Evolutionary conservation across 2,888 invertebrate genomes (phyloP), one percentile per base, ranked within the genome.

Genomic region (Azorinus chamasolen): DNA sequence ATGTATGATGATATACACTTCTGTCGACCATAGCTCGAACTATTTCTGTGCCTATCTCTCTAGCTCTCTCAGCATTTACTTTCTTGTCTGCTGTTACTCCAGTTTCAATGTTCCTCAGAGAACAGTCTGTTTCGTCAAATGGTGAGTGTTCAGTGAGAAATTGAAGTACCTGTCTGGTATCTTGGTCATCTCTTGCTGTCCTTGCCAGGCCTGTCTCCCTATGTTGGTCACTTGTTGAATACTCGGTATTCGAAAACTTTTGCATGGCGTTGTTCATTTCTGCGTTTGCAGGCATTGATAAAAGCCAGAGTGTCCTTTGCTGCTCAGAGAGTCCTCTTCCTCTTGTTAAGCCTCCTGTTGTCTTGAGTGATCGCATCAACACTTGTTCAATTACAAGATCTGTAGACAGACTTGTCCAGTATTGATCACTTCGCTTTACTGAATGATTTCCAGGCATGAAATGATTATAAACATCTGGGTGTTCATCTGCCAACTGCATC

Each of bases 341-440:
- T 68, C 72, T 62, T 4, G 81, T 79, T 14, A 79, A 24, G 24
- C 81, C 79, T 1, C 85, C 77, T 25, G 39, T 73, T 18, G 79
- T 71, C 50, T 79, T 86, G 20, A 83, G 14, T 46, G 71, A 86
- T 46, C 79, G 24, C 83, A 83, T 16, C 14, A 45, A 77, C 2
- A 85, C 41, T 27, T 73, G 65, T 54, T 66, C 72, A 6, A 65
- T 73, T 1, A 27, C 37, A 2, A 57, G 54, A 22, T 74, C 63
- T 1, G 74, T 51, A 16, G 68, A 74, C 25, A 68, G 50, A 2
- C 73, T 61, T 24, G 53, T 59, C 72, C 51, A 65, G 24, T 57
- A 71, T 14, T n/a, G 48, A 16, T 61, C 48, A 3, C n/a, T 61
- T 10, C 61, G 20, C 14, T 62, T 27, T 10, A 71, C 41, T 12